Percentiles rank a stretch among this genome's conserved stretches.
phyloP scores from a whole-genome alignment of 30 jellyfish, hydroid and myxozoan genomes.

The Cassiopea andromeda region DNA sequence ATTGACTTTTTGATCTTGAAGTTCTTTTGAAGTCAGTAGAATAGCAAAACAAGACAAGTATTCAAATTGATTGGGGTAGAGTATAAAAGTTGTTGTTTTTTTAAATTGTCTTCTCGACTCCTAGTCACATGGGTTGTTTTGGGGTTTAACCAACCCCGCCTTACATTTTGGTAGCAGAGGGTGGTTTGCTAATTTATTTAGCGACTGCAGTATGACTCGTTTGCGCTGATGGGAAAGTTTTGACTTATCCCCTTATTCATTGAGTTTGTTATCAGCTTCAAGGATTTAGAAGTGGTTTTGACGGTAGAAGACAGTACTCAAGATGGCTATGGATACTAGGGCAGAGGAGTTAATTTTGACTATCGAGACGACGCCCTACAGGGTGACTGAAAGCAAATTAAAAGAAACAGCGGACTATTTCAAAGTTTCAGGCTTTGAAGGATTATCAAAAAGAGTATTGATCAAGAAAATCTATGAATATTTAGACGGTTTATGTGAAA shows the following conservation, averaged over 20 bases:
- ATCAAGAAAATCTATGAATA: not conserved
- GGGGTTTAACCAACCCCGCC: not conserved
- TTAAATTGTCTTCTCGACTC: no score
- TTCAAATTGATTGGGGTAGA: no score
- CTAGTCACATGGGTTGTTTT: no score
- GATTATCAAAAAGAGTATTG: not conserved
- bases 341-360: no score
- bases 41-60: no score
- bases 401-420: not conserved
- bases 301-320: not conserved
- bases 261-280: not conserved
- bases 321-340: not conserved
- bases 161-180: not conserved
- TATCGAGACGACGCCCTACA: no score
- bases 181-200: not conserved
- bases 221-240: not conserved
- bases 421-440: not conserved
- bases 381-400: not conserved
- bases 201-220: not conserved
- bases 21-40: no score
- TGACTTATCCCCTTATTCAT: not conserved
- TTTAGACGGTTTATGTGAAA: not conserved
- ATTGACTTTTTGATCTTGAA: no score
- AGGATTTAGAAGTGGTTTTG: not conserved
- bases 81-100: no score